Evolutionary conservation across 1,140 invertebrate species (phyloP).

Genomic region (Scaptomyza graminum): DNA sequence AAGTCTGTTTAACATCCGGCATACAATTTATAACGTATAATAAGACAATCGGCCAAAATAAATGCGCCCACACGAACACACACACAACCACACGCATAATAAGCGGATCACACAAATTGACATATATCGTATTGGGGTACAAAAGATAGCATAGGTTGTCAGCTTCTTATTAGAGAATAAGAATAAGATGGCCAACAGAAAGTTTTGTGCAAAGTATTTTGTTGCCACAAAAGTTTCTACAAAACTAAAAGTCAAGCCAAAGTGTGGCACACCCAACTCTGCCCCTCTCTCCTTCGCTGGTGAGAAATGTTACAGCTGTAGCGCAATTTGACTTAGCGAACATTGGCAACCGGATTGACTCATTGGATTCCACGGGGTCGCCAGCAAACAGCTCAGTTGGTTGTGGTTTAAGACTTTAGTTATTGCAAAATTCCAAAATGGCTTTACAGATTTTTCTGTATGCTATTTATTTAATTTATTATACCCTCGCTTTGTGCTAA

Average conservation of each 20-base stretch:
- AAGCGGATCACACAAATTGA: constrained; percentile 73
- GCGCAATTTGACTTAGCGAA: constrained; percentile 45
- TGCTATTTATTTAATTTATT: constrained; percentile 20
- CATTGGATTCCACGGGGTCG: constrained; percentile 15
- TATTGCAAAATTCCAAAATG: constrained; percentile 28
- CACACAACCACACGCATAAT: constrained; percentile 17
- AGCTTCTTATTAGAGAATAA: constrained; percentile 20
- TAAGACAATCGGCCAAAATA: constrained; percentile 60
- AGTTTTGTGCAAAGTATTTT: constrained; percentile 57
- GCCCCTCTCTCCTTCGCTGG: background rate
- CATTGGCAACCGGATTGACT: constrained; percentile 31
- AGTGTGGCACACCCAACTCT: background rate
- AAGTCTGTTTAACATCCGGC: constrained; percentile 75
- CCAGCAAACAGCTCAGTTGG: background rate
- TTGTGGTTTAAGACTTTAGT: constrained; percentile 9
- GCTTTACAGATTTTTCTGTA: constrained; percentile 36
- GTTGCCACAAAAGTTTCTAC: constrained; percentile 62
- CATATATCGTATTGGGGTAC: constrained; percentile 28
- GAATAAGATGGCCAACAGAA: constrained; percentile 15
- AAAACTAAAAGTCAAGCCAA: constrained; percentile 72
- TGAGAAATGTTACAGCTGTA: constrained; percentile 59
- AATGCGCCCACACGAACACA: constrained; percentile 35
- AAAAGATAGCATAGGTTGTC: constrained; percentile 47
- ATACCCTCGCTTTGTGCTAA: too few relatives aligned
- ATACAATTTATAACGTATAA: constrained; percentile 69